Evolutionary conservation across 2,113 vertebrate species (phyloP).

Genomic region (Mesoclemmys tuberculata): DNA sequence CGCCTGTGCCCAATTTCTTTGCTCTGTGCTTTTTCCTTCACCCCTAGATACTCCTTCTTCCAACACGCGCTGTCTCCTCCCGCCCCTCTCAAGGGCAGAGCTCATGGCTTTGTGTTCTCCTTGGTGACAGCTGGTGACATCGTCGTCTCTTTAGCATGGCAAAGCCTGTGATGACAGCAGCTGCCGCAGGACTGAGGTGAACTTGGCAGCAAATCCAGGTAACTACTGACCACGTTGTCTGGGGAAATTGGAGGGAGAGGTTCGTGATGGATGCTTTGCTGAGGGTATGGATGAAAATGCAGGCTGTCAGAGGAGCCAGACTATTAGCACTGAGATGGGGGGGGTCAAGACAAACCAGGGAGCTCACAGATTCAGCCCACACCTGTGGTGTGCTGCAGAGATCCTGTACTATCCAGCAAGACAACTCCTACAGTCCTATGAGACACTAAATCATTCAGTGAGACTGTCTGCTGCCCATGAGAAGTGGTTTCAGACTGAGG

Average conservation of each 20-base stretch:
- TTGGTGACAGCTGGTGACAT: neutral
- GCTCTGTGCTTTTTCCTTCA: neutral
- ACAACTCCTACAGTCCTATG: neutral
- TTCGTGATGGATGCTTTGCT: neutral
- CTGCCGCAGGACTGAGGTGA: neutral
- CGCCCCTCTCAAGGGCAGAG: neutral
- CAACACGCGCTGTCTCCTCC: neutral
- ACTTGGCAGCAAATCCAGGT: neutral
- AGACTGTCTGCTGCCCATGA: neutral
- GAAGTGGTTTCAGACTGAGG: neutral
- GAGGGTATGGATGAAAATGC: neutral
- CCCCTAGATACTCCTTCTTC: neutral
- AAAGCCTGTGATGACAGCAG: neutral
- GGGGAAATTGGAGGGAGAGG: neutral
- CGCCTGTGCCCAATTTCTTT: neutral
- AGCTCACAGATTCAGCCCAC: neutral
- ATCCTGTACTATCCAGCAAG: neutral
- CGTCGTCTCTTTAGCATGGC: neutral
- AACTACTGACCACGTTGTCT: neutral
- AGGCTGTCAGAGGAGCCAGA: neutral
- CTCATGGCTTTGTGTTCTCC: neutral
- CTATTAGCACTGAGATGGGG: neutral
- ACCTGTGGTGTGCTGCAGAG: neutral
- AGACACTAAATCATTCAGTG: neutral
- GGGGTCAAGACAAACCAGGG: neutral